Evolutionary conservation across 2,113 vertebrate genomes (phyloP).

Genomic region (Sphyrna mokarran): DNA sequence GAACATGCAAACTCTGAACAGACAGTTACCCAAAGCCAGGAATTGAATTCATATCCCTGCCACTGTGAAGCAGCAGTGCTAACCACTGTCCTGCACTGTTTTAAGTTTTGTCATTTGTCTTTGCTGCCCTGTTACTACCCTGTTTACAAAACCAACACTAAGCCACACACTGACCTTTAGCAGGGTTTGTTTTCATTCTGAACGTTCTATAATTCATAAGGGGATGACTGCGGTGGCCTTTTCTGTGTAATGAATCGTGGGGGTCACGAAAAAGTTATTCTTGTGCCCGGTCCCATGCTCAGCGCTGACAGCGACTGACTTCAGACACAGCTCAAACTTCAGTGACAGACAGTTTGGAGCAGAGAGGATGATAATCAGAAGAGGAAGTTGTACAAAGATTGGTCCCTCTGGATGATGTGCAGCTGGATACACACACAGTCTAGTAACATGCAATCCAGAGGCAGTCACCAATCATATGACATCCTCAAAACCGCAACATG

Average conservation of each 20-base stretch:
- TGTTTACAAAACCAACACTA: neutral
- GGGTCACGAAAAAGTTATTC: neutral
- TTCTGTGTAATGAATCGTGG: neutral
- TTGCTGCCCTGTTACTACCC: neutral
- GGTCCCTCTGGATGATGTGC: neutral
- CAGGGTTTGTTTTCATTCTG: neutral
- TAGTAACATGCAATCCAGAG: neutral
- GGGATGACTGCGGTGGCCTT: neutral
- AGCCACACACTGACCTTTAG: neutral
- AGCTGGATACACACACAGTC: neutral
- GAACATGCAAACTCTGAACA: no score
- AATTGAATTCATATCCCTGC: no score
- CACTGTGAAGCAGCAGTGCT: no score
- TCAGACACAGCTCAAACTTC: neutral
- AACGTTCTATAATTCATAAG: neutral
- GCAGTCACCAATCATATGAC: no score
- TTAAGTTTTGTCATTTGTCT: no score
- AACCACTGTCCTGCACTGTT: no score
- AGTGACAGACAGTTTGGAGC: neutral
- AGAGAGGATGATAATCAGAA: neutral
- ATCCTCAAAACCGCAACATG: neutral
- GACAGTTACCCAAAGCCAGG: no score
- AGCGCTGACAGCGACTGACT: neutral
- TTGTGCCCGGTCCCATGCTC: neutral
- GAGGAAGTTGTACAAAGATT: neutral